phyloP scores from a whole-genome alignment of 1,140 invertebrate genomes.

The Leptinotarsa lineolata region DNA sequence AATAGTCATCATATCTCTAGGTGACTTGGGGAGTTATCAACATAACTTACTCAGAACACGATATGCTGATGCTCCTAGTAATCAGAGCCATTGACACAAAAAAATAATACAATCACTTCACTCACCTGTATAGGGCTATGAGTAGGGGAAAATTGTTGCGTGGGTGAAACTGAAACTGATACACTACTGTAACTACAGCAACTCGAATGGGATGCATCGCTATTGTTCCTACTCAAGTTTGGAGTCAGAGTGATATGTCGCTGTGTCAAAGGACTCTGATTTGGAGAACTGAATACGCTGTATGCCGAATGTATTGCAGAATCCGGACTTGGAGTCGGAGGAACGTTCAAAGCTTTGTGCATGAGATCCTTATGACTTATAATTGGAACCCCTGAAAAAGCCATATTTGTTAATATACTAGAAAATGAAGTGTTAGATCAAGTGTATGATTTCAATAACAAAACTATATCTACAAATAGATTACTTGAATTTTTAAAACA shows the following conservation, averaged over 20 bases:
- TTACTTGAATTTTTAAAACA: too few relatives aligned
- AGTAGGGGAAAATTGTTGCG: conserved; percentile 70
- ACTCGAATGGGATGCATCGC: conserved; percentile 82
- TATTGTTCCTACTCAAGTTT: conserved; percentile 84
- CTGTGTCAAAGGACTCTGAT: conserved; percentile 82
- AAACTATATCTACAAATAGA: too few relatives aligned
- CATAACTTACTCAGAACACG: background rate
- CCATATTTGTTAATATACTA: background rate
- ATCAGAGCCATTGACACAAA: background rate
- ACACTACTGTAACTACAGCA: conserved; percentile 77
- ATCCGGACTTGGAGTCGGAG: conserved; percentile 77
- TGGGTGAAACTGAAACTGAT: conserved; percentile 62
- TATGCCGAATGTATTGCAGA: conserved; percentile 87
- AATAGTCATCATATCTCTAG: background rate
- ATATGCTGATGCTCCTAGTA: background rate
- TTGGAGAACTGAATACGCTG: conserved; percentile 78
- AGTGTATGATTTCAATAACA: too few relatives aligned
- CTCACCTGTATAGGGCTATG: conserved; percentile 81
- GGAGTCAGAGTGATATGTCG: conserved; percentile 79
- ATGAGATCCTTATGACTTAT: conserved; percentile 64
- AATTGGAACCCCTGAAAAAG: conserved; percentile 55
- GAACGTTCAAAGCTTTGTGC: conserved; percentile 56
- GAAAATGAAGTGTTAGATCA: background rate
- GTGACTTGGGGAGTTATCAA: too few relatives aligned
- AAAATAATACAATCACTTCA: conserved; percentile 22